Evolutionary conservation across 37 sponge, comb jelly and placozoan species (phyloP).

Genomic region (Ianthella basta): DNA sequence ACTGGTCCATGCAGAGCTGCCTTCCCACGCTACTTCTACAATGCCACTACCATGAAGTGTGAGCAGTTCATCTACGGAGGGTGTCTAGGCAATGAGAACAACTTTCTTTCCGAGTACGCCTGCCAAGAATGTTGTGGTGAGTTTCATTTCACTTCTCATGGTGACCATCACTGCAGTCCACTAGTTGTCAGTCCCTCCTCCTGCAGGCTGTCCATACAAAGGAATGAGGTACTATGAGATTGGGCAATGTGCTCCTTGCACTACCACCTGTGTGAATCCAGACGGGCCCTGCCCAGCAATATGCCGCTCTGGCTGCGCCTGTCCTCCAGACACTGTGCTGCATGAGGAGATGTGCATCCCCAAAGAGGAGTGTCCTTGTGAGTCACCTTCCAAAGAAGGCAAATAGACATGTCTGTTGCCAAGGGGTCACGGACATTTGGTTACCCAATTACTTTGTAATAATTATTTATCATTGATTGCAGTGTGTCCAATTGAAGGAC

Average conservation of each 20-base stretch:
- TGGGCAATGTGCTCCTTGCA: slow-evolving; percentile 25
- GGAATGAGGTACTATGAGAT: slow-evolving; percentile 16
- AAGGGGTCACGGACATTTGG: too few relatives aligned
- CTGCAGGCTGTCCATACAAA: background rate
- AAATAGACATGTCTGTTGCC: too few relatives aligned
- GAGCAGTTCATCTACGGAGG: slow-evolving; percentile 54
- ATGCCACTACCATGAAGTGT: slow-evolving; percentile 7
- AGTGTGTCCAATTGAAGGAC: slow-evolving; percentile 3
- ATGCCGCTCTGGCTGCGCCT: slow-evolving; percentile 43
- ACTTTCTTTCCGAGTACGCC: background rate
- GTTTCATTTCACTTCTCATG: background rate
- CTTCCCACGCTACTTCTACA: slow-evolving; percentile 33
- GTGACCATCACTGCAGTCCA: too few relatives aligned
- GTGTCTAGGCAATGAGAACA: slow-evolving; percentile 38
- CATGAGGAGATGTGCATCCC: slow-evolving; percentile 18
- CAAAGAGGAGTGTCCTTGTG: background rate
- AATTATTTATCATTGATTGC: too few relatives aligned
- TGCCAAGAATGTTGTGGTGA: slow-evolving; percentile 1
- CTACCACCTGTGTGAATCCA: slow-evolving; percentile 35
- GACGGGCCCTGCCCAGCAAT: slow-evolving; percentile 26
- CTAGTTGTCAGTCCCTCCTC: background rate
- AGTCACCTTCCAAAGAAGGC: background rate
- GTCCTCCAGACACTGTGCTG: slow-evolving; percentile 40
- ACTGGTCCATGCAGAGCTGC: slow-evolving; percentile 11
- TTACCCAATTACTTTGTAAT: too few relatives aligned